These are phyloP conservation scores for Sarcophaga carnaria DNA, from an alignment of 2,888 invertebrate species.

Conservation along the genomic window DNA sequence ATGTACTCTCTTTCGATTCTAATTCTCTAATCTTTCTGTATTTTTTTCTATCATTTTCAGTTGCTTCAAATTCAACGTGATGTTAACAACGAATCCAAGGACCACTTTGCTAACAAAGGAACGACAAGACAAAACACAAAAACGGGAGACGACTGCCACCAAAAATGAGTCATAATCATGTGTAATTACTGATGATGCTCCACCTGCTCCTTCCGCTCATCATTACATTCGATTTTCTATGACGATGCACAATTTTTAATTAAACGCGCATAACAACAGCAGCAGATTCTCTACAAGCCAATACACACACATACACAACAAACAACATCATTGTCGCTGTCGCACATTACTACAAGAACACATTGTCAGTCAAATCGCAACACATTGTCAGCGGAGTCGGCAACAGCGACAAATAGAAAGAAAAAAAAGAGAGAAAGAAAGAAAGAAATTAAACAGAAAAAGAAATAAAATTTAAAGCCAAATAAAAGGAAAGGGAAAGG, in stretches of 20 bases:
- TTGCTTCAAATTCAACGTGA: constrained; percentile 55
- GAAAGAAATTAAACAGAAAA: not conserved
- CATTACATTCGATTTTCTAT: constrained; percentile 53
- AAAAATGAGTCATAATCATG: constrained; percentile 59
- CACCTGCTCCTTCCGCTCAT: not conserved
- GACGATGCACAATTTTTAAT: constrained; percentile 63
- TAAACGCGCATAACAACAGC: constrained; percentile 52
- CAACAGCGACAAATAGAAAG: constrained; percentile 33
- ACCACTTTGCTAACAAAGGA: constrained; percentile 50
- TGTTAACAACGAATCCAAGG: constrained; percentile 68
- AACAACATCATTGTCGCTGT: constrained; percentile 18
- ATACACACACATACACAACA: constrained; percentile 7
- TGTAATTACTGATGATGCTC: constrained; percentile 54
- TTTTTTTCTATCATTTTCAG: constrained; percentile 18
- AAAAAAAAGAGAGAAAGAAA: not conserved
- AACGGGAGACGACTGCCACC: constrained; percentile 22
- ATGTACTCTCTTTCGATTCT: not conserved
- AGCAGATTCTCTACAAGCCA: not conserved
- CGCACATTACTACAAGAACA: constrained; percentile 8
- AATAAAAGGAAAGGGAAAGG: no score
- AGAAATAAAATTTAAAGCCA: not conserved
- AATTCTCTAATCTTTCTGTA: not conserved
- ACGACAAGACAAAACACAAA: constrained; percentile 12
- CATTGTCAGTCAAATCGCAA: no score
- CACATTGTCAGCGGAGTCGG: constrained; percentile 23